Evolutionary conservation across 2,113 vertebrate genomes (phyloP).

Genomic region (Ameiurus melas): DNA sequence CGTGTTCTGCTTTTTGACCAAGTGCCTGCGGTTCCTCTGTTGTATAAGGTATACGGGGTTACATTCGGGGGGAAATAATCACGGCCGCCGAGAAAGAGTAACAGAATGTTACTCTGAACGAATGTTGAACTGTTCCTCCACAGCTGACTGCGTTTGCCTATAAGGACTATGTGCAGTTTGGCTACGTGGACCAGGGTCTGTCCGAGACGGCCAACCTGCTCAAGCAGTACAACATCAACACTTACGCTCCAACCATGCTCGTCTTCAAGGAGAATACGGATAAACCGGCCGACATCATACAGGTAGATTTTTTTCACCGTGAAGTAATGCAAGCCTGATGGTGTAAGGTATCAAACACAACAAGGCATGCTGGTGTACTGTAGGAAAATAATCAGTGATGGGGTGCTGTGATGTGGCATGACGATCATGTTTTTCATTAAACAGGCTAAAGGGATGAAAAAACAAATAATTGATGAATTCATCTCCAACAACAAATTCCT

Average conservation of each 20-base stretch:
- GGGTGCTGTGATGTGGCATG: background rate
- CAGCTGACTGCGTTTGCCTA: constrained; percentile 90
- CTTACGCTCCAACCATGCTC: constrained; percentile 85
- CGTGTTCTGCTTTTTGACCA: constrained; percentile 92
- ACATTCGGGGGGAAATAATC: background rate
- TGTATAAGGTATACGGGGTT: constrained; percentile 82
- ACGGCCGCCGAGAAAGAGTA: background rate
- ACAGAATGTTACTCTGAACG: background rate
- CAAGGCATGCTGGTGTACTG: background rate
- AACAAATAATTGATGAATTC: constrained; percentile 91
- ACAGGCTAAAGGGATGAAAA: constrained; percentile 92
- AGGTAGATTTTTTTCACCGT: constrained; percentile 69
- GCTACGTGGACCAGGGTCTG: constrained; percentile 85
- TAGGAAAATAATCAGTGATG: background rate
- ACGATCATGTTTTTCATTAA: constrained; percentile 20
- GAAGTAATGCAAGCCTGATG: background rate
- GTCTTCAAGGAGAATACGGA: constrained; percentile 87
- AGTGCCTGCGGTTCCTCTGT: constrained; percentile 77
- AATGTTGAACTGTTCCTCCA: constrained; percentile 10
- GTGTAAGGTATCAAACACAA: background rate
- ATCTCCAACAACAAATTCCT: constrained; percentile 93
- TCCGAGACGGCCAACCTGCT: constrained; percentile 80
- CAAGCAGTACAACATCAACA: constrained; percentile 86
- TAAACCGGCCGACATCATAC: constrained; percentile 85
- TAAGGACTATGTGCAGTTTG: constrained; percentile 90